Evolutionary conservation across 2,113 vertebrate genomes (phyloP), one percentile per base, ranked within the genome.

Genomic region (Garra rufa): DNA sequence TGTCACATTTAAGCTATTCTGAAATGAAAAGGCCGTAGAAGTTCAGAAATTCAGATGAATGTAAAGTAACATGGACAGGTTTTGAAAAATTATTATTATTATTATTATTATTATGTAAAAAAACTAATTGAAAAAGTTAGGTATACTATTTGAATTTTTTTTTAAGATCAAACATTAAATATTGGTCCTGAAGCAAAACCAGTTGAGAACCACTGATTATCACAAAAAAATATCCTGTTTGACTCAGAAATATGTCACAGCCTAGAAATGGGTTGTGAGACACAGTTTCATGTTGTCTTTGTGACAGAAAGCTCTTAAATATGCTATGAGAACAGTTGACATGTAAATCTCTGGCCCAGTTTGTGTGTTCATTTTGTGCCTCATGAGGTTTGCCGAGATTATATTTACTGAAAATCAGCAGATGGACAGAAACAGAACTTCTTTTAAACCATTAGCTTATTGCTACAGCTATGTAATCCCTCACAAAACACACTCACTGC

Each of bases 381-480:
- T 81, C 30, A 30, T 44, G 26, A 28, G 30, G 38, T 10, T 28
- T 55, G 9, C 11, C 4, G 28, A 9, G 30, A 83, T 43, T 65
- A 52, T 48, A 34, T 52, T 83, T 38, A 24, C 24, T 38, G 63
- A 26, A 75, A 15, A 52, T 14, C 70, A 76, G 10, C 26, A 65
- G 55, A 80, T 57, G 75, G 71, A 57, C 55, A 21, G 14, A 75
- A 43, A 70, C 41, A 57, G 38, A 74, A 24, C 34, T 30, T 14
- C 70, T 24, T 75, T 63, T 75, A 76, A 63, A 76, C 76, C 82
- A 65, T 76, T 43, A 75, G 9, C 41, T 69, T 61, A 63, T 74
- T 52, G 50, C 41, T 55, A 26, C 26, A 74, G 9, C 9, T 57
- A 13, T 48, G 7, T 65, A 80, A 88, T 83, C 67, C 3, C 30